These are phyloP conservation scores for Lordiphosa clarofinis DNA, from an alignment of 1,140 invertebrate species.

Conservation along the genomic window DNA sequence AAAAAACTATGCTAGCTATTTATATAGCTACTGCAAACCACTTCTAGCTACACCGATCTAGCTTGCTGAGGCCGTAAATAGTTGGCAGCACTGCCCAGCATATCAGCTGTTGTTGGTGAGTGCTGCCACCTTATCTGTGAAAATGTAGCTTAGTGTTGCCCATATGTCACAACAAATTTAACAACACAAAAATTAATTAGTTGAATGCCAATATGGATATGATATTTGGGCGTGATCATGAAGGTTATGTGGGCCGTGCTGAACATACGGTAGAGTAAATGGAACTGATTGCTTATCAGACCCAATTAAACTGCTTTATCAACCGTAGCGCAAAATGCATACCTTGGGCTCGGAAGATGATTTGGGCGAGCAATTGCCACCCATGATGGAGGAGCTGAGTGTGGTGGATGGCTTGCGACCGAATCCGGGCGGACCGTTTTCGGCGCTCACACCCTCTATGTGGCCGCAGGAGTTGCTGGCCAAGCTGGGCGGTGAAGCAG, in stretches of 20 bases:
- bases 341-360: constrained; percentile 91
- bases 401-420: no score
- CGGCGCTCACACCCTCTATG: constrained; percentile 96
- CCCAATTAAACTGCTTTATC: constrained; percentile 36
- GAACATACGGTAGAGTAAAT: constrained; percentile 85
- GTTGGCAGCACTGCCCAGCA: no score
- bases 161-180: no score
- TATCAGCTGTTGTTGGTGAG: no score
- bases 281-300: constrained; percentile 58
- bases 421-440: constrained; percentile 91
- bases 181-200: no score
- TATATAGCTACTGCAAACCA: no score
- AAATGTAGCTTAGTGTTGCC: no score
- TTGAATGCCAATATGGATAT: no score
- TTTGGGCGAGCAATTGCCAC: constrained; percentile 82
- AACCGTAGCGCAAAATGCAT: constrained; percentile 86
- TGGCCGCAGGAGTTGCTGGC: constrained; percentile 96
- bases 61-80: no score
- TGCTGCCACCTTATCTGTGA: no score
- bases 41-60: no score
- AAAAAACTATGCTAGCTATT: no score
- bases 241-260: constrained; percentile 92
- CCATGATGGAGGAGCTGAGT: constrained; percentile 84
- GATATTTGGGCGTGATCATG: constrained; percentile 89
- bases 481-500: constrained; percentile 88